A percentile compares a stretch with the other conserved stretches of the same genome.
phyloP scores from a whole-genome alignment of 2,797 vertebrate genomes.

The Malurus leucopterus region DNA sequence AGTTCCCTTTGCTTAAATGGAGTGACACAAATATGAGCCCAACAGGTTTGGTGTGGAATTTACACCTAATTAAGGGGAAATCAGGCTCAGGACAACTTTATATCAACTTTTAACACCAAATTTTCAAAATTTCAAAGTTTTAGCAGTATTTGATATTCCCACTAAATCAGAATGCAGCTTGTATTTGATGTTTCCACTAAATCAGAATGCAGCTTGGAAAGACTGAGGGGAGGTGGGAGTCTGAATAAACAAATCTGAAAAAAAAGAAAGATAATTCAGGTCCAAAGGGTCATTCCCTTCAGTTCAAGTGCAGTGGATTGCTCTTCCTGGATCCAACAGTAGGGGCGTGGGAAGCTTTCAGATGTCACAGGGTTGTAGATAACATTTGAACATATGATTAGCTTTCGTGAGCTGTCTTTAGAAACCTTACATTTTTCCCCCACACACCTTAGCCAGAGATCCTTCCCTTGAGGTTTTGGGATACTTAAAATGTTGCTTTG shows the following conservation, averaged over 20 bases:
- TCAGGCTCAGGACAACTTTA: background rate
- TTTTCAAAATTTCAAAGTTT: background rate
- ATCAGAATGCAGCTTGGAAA: background rate
- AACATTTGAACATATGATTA: constrained; percentile 71
- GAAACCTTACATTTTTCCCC: constrained; percentile 60
- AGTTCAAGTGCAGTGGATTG: constrained; percentile 11
- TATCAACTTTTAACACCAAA: background rate
- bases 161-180: background rate
- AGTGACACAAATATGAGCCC: background rate
- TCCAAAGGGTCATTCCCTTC: constrained; percentile 29
- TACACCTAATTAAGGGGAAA: background rate
- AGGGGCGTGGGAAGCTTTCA: constrained; percentile 54
- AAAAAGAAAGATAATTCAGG: background rate
- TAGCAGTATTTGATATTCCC: background rate
- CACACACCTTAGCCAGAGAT: constrained; percentile 56
- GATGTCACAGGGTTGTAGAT: constrained; percentile 67
- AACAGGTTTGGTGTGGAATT: background rate
- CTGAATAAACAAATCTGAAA: background rate
- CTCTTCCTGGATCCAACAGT: constrained; percentile 26
- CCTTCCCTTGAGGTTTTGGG: constrained; percentile 66
- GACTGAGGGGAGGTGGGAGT: background rate
- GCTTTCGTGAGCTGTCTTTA: constrained; percentile 66
- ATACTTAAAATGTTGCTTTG: constrained; percentile 70
- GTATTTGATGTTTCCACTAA: background rate
- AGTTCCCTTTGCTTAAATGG: background rate